phyloP scores from a whole-genome alignment of 2,797 vertebrate species.

The Ibycter americanus region DNA sequence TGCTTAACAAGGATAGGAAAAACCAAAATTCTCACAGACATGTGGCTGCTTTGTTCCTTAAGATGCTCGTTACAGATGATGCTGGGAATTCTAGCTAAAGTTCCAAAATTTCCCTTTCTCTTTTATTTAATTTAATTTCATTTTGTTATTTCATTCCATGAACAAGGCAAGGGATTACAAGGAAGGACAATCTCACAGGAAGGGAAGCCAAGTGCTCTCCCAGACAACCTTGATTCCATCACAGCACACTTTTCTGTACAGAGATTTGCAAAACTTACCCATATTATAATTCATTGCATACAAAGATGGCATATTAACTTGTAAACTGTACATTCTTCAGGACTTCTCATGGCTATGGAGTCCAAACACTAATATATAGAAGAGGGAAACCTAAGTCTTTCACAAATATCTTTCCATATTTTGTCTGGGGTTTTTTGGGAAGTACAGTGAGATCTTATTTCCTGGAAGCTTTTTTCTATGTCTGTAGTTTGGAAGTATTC shows the following conservation, averaged over 20 bases:
- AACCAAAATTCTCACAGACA: fast-evolving
- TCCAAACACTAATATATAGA: neutral
- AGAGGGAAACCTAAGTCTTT: neutral
- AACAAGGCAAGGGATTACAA: neutral
- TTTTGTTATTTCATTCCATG: neutral
- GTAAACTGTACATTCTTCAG: neutral
- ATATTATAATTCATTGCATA: neutral
- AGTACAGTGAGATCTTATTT: neutral
- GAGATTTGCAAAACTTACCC: neutral
- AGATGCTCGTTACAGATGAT: neutral
- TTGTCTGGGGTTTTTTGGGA: neutral
- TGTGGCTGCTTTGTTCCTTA: neutral
- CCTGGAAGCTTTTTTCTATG: slow-evolving; percentile 28
- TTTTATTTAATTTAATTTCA: neutral
- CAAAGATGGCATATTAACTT: neutral
- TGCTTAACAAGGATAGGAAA: neutral
- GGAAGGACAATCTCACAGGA: neutral
- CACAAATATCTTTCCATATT: neutral
- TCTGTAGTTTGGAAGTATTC: neutral
- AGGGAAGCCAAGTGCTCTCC: neutral
- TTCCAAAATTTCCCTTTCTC: neutral
- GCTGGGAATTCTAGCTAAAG: neutral
- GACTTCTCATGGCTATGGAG: neutral
- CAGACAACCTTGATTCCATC: neutral
- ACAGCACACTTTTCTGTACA: neutral